Percentiles rank a stretch among this genome's conserved stretches.
Conservation (phyloP, 2,888 invertebrate species). For the Nymphalis polychloros region DNA sequence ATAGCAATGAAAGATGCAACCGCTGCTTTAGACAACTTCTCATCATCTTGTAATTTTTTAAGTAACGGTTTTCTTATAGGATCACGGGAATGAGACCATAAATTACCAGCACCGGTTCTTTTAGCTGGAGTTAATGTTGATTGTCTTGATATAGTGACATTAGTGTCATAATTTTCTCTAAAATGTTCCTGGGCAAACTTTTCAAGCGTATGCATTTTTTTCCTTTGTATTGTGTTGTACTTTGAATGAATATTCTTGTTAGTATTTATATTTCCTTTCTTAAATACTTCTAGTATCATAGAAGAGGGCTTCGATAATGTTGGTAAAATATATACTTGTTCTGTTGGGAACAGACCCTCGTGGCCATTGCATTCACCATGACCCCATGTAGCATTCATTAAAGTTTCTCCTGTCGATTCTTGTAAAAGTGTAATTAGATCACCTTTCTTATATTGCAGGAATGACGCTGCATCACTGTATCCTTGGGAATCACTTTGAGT, state of each 20-base stretch:
- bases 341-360: conserved; percentile 92
- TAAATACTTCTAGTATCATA: conserved; percentile 84
- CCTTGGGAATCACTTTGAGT: conserved; percentile 84
- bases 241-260: conserved; percentile 71
- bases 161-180: conserved; percentile 76
- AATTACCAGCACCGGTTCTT: conserved; percentile 84
- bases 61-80: conserved; percentile 91
- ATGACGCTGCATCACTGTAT: conserved; percentile 79
- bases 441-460: conserved; percentile 84
- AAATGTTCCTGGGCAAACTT: conserved; percentile 93
- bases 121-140: conserved; percentile 85
- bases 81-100: conserved; percentile 92
- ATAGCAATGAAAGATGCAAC: conserved; percentile 88
- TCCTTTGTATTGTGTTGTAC: conserved; percentile 82
- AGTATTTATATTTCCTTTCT: conserved; percentile 78
- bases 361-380: conserved; percentile 86
- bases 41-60: conserved; percentile 87
- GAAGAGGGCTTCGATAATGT: conserved; percentile 88
- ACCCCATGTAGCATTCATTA: conserved; percentile 88
- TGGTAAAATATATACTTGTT: conserved; percentile 93
- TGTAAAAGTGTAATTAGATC: conserved; percentile 92
- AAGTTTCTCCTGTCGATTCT: conserved; percentile 87
- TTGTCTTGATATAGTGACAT: conserved; percentile 82
- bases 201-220: conserved; percentile 90
- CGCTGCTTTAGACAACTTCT: conserved; percentile 87